These are phyloP conservation scores for Pogona vitticeps DNA, from an alignment of 2,113 vertebrate genomes.

Conservation along the genomic window DNA sequence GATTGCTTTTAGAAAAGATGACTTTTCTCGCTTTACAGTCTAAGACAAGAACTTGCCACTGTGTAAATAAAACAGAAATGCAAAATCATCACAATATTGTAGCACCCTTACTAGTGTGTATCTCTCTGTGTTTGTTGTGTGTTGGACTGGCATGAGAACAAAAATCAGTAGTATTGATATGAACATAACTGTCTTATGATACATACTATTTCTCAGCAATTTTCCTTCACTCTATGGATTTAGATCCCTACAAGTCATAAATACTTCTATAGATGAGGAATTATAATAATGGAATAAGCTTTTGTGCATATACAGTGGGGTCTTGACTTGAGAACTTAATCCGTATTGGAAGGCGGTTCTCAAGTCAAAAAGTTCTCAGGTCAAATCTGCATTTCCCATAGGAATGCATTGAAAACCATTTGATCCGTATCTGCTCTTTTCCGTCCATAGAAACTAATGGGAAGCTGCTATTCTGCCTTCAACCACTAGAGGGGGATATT, in stretches of 20 bases:
- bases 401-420: no score
- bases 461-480: no score
- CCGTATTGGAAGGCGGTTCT: no score
- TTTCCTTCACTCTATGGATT: neutral
- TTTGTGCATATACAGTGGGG: no score
- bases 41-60: constrained; percentile 4
- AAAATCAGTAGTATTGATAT: neutral
- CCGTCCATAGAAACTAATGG: no score
- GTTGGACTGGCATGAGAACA: neutral
- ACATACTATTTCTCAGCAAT: neutral
- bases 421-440: no score
- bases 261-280: neutral
- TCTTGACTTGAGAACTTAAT: no score
- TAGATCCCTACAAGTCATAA: neutral
- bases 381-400: no score
- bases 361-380: no score
- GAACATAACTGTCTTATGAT: neutral
- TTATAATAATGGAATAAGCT: neutral
- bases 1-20: constrained; percentile 21
- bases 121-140: neutral
- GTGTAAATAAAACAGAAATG: neutral
- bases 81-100: neutral
- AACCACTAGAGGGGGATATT: no score
- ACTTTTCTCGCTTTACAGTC: constrained; percentile 10
- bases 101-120: neutral